A percentile compares a stretch with the other conserved stretches of the same genome.
phyloP scores from a whole-genome alignment of 2,888 invertebrate species.

The Xestia ashworthii region DNA sequence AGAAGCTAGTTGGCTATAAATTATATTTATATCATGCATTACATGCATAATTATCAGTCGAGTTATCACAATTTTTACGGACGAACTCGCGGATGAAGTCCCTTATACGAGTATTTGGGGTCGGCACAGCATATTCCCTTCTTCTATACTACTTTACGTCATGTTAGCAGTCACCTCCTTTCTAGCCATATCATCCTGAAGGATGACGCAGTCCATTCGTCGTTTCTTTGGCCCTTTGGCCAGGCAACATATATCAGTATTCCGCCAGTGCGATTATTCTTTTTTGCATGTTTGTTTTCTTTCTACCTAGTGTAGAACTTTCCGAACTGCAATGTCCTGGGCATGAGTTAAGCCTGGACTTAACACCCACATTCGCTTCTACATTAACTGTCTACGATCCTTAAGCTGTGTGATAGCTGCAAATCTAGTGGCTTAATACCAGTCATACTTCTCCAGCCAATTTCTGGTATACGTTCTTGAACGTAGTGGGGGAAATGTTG shows the following conservation, averaged over 20 bases:
- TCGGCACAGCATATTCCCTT: too few relatives aligned
- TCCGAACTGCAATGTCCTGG: neutral
- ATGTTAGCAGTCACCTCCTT: too few relatives aligned
- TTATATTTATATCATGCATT: too few relatives aligned
- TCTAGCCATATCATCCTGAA: too few relatives aligned
- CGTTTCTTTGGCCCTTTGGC: neutral
- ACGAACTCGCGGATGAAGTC: too few relatives aligned
- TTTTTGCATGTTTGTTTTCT: neutral
- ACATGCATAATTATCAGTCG: too few relatives aligned
- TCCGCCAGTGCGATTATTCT: neutral
- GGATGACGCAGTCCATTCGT: too few relatives aligned
- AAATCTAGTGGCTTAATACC: neutral
- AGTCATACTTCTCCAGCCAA: neutral
- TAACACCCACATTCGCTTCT: neutral
- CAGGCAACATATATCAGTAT: neutral
- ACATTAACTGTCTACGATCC: neutral
- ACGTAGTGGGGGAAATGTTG: neutral
- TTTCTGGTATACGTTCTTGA: neutral
- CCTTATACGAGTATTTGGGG: too few relatives aligned
- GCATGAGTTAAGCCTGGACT: neutral
- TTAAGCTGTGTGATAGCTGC: slow-evolving; percentile 1
- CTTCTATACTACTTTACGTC: too few relatives aligned
- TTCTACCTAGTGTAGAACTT: neutral
- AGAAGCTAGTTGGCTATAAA: too few relatives aligned
- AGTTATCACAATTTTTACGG: too few relatives aligned